Evolutionary conservation across 1,140 invertebrate species (phyloP).

Genomic region (Drosophila kikkawai): DNA sequence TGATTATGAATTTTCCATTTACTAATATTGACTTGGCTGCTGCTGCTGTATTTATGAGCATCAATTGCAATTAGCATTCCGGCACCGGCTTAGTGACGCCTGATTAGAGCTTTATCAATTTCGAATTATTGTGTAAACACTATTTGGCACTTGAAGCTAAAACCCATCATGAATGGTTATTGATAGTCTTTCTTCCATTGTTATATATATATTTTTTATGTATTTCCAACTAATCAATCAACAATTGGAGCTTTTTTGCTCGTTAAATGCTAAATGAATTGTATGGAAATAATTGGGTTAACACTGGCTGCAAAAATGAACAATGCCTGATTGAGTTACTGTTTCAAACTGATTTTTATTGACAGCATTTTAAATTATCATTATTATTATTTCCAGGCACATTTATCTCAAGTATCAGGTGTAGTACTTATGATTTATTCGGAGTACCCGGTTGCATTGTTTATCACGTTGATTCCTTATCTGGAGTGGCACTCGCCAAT

Average conservation of each 20-base stretch:
- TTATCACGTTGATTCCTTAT: constrained; percentile 32
- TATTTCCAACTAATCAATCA: constrained; percentile 20
- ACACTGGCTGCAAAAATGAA: constrained; percentile 7
- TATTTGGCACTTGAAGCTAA: constrained; percentile 38
- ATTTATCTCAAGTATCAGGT: constrained; percentile 35
- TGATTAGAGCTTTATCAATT: constrained; percentile 67
- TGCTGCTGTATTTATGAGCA: constrained; percentile 34
- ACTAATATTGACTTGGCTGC: constrained; percentile 27
- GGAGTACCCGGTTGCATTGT: constrained; percentile 32
- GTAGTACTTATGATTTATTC: constrained; percentile 41
- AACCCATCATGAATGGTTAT: constrained; percentile 16
- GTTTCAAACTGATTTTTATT: constrained; percentile 15
- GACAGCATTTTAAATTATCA: constrained; percentile 9
- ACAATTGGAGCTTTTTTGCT: constrained; percentile 25
- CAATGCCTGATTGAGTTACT: constrained; percentile 36
- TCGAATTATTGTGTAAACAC: constrained; percentile 50
- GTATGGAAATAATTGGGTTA: constrained; percentile 31
- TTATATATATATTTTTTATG: constrained; percentile 1
- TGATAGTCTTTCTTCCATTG: constrained; percentile 5
- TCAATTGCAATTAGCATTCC: constrained; percentile 68
- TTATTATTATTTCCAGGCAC: constrained; percentile 27
- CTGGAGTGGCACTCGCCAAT: constrained; percentile 28
- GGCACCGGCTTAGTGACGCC: constrained; percentile 56
- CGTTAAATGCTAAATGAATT: constrained; percentile 27
- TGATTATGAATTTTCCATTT: constrained; percentile 50